phyloP scores from a whole-genome alignment of 2,113 vertebrate genomes.

The Ammodytes dubius region DNA sequence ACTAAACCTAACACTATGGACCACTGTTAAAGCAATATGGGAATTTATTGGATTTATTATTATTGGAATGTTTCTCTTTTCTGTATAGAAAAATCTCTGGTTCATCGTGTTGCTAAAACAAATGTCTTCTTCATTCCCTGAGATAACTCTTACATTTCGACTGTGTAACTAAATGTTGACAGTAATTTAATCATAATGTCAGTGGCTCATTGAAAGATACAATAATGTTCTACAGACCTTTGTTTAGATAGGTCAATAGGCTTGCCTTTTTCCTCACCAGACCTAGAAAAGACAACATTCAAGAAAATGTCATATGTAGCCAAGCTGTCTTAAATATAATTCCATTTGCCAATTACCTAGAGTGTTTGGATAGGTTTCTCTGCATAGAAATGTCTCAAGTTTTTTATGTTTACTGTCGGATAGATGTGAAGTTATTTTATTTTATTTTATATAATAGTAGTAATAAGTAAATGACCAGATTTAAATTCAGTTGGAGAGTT shows the following conservation, averaged over 20 bases:
- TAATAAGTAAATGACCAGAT: conserved; percentile 11
- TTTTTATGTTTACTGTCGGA: conserved; percentile 52
- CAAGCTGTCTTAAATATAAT: conserved; percentile 76
- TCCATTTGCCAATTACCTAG: conserved; percentile 79
- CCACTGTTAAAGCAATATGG: conserved; percentile 66
- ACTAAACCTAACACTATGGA: conserved; percentile 15
- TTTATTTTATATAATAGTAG: not conserved
- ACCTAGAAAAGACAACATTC: not conserved
- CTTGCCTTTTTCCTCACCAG: conserved; percentile 24
- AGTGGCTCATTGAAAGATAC: not conserved
- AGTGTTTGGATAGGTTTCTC: conserved; percentile 53
- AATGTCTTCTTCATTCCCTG: conserved; percentile 47
- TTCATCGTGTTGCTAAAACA: conserved; percentile 12
- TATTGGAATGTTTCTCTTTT: conserved; percentile 9
- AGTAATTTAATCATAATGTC: not conserved
- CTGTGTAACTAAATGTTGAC: conserved; percentile 33
- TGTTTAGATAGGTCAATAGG: conserved; percentile 18
- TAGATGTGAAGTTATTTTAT: conserved; percentile 56
- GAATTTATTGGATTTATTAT: conserved; percentile 8
- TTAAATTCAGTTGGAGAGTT: conserved; percentile 1
- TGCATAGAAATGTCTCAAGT: conserved; percentile 49
- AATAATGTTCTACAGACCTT: conserved; percentile 3
- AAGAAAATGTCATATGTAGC: conserved; percentile 56
- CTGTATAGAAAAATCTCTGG: conserved; percentile 13
- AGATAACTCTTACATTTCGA: conserved; percentile 26